phyloP scores from a whole-genome alignment of 2,797 vertebrate genomes.

The Saxicola maurus region DNA sequence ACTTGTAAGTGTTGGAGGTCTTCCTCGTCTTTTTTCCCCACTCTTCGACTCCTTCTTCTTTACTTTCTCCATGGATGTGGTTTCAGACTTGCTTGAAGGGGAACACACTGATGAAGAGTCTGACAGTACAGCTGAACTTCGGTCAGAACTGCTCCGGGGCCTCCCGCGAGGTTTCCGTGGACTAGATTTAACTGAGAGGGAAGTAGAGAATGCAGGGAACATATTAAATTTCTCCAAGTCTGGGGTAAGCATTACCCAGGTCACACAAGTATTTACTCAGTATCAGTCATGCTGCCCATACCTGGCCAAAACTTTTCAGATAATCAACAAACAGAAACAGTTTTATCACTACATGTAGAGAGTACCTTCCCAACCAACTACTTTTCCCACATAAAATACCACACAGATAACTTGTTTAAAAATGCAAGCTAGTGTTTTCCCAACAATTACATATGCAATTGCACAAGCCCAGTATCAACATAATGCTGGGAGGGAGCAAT shows the following conservation, averaged over 20 bases:
- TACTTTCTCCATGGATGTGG: slow-evolving; percentile 81
- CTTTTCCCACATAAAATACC: neutral
- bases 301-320: neutral
- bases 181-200: slow-evolving; percentile 72
- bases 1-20: slow-evolving; percentile 80
- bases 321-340: neutral
- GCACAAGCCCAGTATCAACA: neutral
- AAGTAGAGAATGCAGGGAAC: slow-evolving; percentile 59
- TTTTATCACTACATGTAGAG: neutral
- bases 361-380: neutral
- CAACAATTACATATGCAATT: neutral
- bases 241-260: neutral
- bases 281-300: neutral
- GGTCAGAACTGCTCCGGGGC: slow-evolving; percentile 83
- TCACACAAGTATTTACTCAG: neutral
- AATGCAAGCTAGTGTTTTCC: neutral
- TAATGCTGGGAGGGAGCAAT: neutral
- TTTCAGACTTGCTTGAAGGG: slow-evolving; percentile 80
- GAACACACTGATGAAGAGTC: slow-evolving; percentile 75
- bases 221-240: neutral
- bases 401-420: neutral
- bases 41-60: slow-evolving; percentile 88
- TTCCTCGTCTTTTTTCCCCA: slow-evolving; percentile 90
- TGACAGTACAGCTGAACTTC: slow-evolving; percentile 76
- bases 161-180: slow-evolving; percentile 94